Evolutionary conservation across 2,888 invertebrate genomes (phyloP).

Genomic region (Calliphora vomitoria): DNA sequence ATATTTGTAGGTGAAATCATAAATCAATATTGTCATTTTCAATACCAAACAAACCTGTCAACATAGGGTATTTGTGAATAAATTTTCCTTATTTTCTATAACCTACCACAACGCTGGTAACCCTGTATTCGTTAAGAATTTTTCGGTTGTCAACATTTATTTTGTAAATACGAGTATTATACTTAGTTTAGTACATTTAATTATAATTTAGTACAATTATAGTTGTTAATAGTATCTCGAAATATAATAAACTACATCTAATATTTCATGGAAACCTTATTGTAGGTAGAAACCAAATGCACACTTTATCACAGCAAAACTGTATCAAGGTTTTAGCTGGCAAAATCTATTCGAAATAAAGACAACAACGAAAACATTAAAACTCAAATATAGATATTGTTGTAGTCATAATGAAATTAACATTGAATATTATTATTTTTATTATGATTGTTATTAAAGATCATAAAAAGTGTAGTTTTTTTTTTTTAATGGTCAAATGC

Average conservation of each 20-base stretch:
- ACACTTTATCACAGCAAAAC: conserved; percentile 42
- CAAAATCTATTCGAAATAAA: background rate
- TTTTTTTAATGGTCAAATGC: conserved; percentile 6
- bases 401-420: conserved; percentile 48
- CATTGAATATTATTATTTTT: conserved; percentile 36
- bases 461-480: conserved; percentile 41
- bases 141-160: conserved; percentile 2
- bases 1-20: too few relatives aligned
- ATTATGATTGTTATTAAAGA: conserved; percentile 31
- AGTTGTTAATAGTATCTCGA: conserved; percentile 13
- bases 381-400: conserved; percentile 1
- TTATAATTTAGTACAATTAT: conserved; percentile 54
- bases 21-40: too few relatives aligned
- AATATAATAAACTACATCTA: background rate
- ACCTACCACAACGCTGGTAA: background rate
- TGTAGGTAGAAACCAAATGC: conserved; percentile 28
- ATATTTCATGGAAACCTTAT: conserved; percentile 17
- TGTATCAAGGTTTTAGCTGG: conserved; percentile 66
- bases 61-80: too few relatives aligned
- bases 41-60: too few relatives aligned
- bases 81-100: background rate
- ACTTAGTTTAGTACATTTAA: conserved; percentile 50
- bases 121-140: background rate
- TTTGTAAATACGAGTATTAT: background rate
- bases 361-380: background rate